Conservation (phyloP, 2,888 invertebrate genomes). For the Bellardia bayeri region DNA sequence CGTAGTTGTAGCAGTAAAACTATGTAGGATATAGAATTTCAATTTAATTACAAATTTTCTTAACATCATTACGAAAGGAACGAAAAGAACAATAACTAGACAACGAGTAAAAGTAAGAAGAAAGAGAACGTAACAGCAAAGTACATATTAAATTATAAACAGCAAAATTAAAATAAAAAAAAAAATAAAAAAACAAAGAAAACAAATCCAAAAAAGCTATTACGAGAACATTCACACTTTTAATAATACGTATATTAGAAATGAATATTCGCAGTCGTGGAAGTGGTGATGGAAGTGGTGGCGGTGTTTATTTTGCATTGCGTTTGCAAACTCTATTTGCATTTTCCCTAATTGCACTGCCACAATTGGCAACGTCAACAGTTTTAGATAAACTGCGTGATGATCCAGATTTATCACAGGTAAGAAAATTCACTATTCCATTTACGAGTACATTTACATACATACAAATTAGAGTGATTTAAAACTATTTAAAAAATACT, state of each 20-base stretch:
- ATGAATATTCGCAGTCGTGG: constrained; percentile 57
- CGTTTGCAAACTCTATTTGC: constrained; percentile 36
- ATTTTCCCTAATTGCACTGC: constrained; percentile 65
- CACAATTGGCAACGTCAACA: constrained; percentile 81
- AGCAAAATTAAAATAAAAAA: not conserved
- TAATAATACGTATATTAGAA: constrained; percentile 45
- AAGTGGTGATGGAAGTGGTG: constrained; percentile 26
- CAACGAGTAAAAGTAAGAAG: not conserved
- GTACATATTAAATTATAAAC: constrained; percentile 23
- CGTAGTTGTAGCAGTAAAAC: not conserved
- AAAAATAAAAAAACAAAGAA: constrained; percentile 11
- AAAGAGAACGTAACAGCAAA: not conserved
- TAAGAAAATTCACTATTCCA: constrained; percentile 80
- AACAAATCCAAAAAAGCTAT: constrained; percentile 2
- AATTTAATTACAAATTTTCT: constrained; percentile 21
- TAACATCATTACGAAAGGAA: not conserved
- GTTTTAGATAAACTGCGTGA: constrained; percentile 87
- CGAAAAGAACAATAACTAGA: constrained; percentile 27
- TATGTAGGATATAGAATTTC: constrained; percentile 13
- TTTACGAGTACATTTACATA: not conserved
- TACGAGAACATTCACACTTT: constrained; percentile 27
- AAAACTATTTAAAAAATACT: too few relatives aligned
- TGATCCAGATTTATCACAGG: constrained; percentile 89
- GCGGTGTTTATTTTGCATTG: constrained; percentile 32
- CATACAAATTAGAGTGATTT: not conserved